These are phyloP conservation scores for Stratiolaelaps scimitus DNA, from an alignment of 1,140 invertebrate genomes.

Conservation along the genomic window DNA sequence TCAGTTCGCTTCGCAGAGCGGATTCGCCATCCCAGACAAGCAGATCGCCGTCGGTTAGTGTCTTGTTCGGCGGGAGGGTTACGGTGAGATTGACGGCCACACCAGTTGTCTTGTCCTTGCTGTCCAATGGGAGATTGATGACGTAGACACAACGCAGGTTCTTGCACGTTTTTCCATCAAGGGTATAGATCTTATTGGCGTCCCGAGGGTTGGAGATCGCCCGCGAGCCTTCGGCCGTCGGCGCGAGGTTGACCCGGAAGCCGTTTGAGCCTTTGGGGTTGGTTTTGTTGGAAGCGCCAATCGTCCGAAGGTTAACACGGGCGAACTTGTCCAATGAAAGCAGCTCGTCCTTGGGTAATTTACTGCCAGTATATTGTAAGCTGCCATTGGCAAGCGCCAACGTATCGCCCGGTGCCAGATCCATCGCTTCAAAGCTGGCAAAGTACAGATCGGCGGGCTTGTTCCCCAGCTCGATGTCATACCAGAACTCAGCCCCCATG, in stretches of 20 bases:
- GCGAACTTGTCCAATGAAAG: neutral
- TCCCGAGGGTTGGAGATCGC: neutral
- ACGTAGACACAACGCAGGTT: slow-evolving; percentile 9
- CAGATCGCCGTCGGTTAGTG: neutral
- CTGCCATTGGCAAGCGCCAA: neutral
- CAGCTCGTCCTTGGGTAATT: neutral
- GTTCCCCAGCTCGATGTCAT: neutral
- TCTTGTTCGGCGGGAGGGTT: neutral
- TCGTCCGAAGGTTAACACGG: neutral
- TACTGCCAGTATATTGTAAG: neutral
- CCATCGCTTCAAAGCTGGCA: neutral
- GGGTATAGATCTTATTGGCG: neutral
- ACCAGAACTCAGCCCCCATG: neutral
- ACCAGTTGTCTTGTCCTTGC: neutral
- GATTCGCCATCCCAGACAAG: slow-evolving; percentile 26
- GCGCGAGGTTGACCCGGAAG: neutral
- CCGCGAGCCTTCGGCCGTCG: neutral
- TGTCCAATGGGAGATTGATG: neutral
- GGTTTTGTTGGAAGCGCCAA: neutral
- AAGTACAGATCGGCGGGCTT: neutral
- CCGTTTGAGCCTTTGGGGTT: neutral
- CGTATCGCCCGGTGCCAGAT: neutral
- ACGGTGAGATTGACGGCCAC: slow-evolving; percentile 1
- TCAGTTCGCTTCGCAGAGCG: neutral
- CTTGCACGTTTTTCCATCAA: slow-evolving; percentile 12